These are phyloP conservation scores for Arremon aurantiirostris DNA, from an alignment of 2,797 vertebrate genomes.

Conservation along the genomic window DNA sequence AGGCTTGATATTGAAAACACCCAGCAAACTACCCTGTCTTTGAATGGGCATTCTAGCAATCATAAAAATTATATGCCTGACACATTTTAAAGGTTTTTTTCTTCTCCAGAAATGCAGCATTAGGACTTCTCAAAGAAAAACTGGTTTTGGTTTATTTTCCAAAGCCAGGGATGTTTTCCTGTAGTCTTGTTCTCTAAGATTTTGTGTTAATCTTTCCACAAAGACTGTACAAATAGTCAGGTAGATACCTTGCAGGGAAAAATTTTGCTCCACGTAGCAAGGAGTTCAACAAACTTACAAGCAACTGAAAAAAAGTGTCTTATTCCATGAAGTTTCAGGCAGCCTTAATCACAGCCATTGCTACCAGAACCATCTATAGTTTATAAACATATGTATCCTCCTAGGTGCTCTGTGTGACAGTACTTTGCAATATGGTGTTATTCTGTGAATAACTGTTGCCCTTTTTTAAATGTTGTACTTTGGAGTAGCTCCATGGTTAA, in stretches of 20 bases:
- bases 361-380: background rate
- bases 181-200: background rate
- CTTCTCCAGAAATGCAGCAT: background rate
- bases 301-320: background rate
- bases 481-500: background rate
- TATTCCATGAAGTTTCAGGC: background rate
- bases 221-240: background rate
- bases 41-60: background rate
- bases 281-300: background rate
- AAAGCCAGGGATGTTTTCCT: background rate
- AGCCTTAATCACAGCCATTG: background rate
- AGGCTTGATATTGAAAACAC: background rate
- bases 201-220: background rate
- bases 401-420: background rate
- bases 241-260: background rate
- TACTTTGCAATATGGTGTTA: background rate
- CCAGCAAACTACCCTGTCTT: background rate
- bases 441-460: background rate
- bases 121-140: background rate
- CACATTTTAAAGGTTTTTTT: background rate
- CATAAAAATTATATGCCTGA: background rate
- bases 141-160: rapidly evolving
- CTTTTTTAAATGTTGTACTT: background rate
- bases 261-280: background rate
- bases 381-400: background rate